Conservation (phyloP, 1,140 invertebrate genomes). For the Hesperophylax magnus region DNA sequence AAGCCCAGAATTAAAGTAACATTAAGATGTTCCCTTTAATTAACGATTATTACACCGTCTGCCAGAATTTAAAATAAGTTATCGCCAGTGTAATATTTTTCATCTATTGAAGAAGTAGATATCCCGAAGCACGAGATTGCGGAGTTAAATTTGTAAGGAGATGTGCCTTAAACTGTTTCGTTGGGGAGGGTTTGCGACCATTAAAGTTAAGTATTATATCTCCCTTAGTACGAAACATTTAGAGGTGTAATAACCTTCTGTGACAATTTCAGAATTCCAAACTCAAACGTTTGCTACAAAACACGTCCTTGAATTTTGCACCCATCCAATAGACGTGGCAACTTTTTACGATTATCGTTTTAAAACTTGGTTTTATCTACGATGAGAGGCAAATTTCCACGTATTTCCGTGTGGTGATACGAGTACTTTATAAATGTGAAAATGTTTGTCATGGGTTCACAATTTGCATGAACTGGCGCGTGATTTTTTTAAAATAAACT, state of each 20-base stretch:
- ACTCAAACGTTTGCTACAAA: conserved; percentile 30
- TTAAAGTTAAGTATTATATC: conserved; percentile 38
- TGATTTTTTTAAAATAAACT: too few relatives aligned
- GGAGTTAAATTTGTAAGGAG: conserved; percentile 35
- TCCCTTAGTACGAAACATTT: conserved; percentile 35
- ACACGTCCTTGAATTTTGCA: conserved; percentile 9
- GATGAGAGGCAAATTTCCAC: too few relatives aligned
- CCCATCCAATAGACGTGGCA: conserved; percentile 6
- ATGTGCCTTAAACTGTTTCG: conserved; percentile 32
- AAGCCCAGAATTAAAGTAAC: conserved; percentile 27
- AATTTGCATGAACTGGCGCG: too few relatives aligned
- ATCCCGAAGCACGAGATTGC: conserved; percentile 32
- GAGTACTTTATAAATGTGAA: too few relatives aligned
- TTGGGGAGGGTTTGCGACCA: conserved; percentile 24
- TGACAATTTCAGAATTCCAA: conserved; percentile 32
- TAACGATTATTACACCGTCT: conserved; percentile 36
- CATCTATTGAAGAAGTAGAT: conserved; percentile 27
- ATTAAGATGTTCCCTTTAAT: conserved; percentile 32
- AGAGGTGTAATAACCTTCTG: conserved; percentile 34
- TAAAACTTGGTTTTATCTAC: conserved; percentile 9
- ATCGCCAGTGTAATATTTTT: conserved; percentile 34
- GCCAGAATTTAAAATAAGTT: conserved; percentile 33
- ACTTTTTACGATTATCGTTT: conserved; percentile 19
- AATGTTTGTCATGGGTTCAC: too few relatives aligned
- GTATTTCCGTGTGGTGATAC: too few relatives aligned